A percentile compares a stretch with the other conserved stretches of the same genome.
Evolutionary conservation across 1,140 invertebrate species (phyloP).

Genomic region (Camponotus pennsylvanicus): DNA sequence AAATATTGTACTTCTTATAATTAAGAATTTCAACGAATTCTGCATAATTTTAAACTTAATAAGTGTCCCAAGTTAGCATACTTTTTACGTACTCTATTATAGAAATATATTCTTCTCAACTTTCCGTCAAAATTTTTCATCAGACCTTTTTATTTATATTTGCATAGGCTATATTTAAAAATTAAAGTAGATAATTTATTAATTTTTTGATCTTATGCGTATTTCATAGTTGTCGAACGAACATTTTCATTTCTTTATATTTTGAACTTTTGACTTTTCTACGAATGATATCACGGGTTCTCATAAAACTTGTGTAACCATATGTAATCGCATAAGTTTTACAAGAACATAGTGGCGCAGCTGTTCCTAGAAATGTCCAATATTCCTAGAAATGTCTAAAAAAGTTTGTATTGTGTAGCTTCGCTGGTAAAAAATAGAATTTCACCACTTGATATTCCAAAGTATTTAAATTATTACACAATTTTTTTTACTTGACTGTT

Average conservation of each 20-base stretch:
- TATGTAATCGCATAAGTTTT: background rate
- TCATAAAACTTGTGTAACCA: no score
- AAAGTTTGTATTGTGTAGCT: slow-evolving; percentile 20
- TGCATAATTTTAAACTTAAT: slow-evolving; percentile 5
- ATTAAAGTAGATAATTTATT: background rate
- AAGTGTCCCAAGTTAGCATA: slow-evolving; percentile 9
- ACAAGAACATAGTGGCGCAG: background rate
- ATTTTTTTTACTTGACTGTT: slow-evolving; percentile 13
- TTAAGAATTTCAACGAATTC: background rate
- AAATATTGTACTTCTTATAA: background rate
- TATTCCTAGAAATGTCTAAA: slow-evolving; percentile 9
- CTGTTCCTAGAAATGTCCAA: slow-evolving; percentile 17
- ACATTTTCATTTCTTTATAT: background rate
- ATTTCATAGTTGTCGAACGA: background rate
- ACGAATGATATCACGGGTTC: background rate
- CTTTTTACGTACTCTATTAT: background rate
- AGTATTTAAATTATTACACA: background rate
- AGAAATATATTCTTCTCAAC: background rate
- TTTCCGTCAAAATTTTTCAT: background rate
- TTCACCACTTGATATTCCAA: background rate
- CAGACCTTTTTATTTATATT: background rate
- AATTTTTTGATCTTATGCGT: background rate
- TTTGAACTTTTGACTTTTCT: slow-evolving; percentile 10
- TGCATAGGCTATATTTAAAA: background rate
- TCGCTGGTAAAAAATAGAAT: background rate